These are phyloP conservation scores for Hartigia nigra DNA, from an alignment of 2,888 invertebrate species.

Conservation along the genomic window DNA sequence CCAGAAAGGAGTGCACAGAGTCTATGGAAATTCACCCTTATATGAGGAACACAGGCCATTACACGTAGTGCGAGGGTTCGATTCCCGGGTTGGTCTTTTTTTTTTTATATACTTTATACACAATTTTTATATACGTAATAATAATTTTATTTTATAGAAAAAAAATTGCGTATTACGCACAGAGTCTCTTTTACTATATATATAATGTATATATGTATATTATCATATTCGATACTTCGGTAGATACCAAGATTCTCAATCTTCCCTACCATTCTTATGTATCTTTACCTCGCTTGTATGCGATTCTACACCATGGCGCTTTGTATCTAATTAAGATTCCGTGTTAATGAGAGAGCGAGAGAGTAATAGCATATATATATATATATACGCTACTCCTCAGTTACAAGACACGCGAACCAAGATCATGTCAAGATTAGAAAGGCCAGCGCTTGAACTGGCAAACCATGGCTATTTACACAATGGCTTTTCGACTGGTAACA, in stretches of 20 bases:
- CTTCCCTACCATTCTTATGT: not conserved
- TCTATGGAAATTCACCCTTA: not conserved
- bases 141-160: not conserved
- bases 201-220: not conserved
- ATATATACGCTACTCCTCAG: not conserved
- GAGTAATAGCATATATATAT: not conserved
- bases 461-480: not conserved
- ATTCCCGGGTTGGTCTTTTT: not conserved
- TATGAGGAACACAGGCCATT: not conserved
- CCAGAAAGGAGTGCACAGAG: not conserved
- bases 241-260: not conserved
- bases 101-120: not conserved
- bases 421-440: not conserved
- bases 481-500: not conserved
- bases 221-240: not conserved
- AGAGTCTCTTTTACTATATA: not conserved
- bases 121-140: too few species aligned
- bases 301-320: slow-evolving; percentile 17
- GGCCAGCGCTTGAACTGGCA: not conserved
- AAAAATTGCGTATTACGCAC: not conserved
- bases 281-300: not conserved
- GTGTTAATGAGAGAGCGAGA: slow-evolving; percentile 42
- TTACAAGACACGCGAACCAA: slow-evolving; percentile 6
- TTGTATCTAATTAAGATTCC: slow-evolving; percentile 50
- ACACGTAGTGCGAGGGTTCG: not conserved